Base-by-base conservation (phyloP, 92 coral and sea anemone species). In the Phenganax marumi region DNA sequence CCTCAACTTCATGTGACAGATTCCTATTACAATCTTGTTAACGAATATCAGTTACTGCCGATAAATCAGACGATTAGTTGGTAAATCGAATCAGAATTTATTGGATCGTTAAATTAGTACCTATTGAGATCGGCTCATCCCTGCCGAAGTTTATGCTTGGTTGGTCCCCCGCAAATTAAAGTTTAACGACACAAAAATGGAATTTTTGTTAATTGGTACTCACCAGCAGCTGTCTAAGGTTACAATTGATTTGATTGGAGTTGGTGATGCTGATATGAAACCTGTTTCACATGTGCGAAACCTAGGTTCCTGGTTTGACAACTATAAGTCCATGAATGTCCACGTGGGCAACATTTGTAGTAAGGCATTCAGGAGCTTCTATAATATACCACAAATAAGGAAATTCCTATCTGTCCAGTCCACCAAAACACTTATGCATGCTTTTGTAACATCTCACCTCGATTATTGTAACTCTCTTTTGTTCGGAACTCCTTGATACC, bases 371-470 rank as follows among this genome's bases (percentile, higher is more conserved):
- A 0, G 78, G 11, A 87, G 86, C 22, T 79, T 86, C 7, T 83
- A 89, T 56, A 86, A 73, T 70, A 83, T 83, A 56, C 19, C 81
- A 26, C 86, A 86, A 51, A 86, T 89, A 19, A 83, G 88, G 33
- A 89, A 89, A 80, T 84, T 73, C 70, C 81, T 87, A 7, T 47
- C 84, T 19, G 14, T 39, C 3, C 78, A 87, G 3, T 76, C 85
- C 12, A 84, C 89, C 14, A 87, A 86, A 81, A 84, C 84, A 8
- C 82, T 89, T 53, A 63, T 86, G 68, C 91, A 88, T 47, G 87
- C 89, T 71, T 75, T 85, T 70, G 87, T 85, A 26, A 85, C 90
- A 8, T 87, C 81, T 9, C 90, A 77, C 79, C 74, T 87, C 23
- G 88, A 84, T 33, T 88, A 84, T 77, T 39, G n/a, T n/a, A n/a